Base-by-base conservation (phyloP, 2,888 invertebrate species). In the Torymus texanus region DNA sequence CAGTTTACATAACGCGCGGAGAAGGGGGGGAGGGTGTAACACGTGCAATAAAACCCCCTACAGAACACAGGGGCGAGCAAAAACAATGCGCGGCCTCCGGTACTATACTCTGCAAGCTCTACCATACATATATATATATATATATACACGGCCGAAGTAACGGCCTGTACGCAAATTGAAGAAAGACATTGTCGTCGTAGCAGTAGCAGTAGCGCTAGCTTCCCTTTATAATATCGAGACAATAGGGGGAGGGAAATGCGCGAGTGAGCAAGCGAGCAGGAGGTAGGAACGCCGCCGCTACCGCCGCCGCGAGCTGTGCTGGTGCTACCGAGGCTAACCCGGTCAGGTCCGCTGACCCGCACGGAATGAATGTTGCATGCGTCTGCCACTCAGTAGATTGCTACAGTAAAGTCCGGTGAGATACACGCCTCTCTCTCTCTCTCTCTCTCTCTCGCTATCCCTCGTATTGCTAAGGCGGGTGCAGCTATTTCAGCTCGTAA, bases 351-450 rank as follows among this genome's bases (percentile, higher is more conserved):
- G 78, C 82, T 78, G 74, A 78, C 73, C 74, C 77, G 77, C 75
- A 59, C 82, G 79, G 83, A 82, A 86, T 86, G 86, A 87, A 85
- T 86, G 85, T 85, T 86, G 85, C 85, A 86, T 85, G 86, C 83
- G 62, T 70, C 84, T 83, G 82, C 84, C 85, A 86, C 87, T 88
- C 86, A 85, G 85, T 84, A 86, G 87, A 87, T 88, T 87, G 86
- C 86, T 81, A 76, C 75, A 84, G 85, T 85, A 84, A 86, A 86
- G 84, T 86, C 84, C 80, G 83, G 81, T 80, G 77, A 82, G 82
- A 84, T 85, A 84, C 83, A 81, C 82, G 58, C 68, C 53, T 21
- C 58, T 55, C 50, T 41, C 29, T 29, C 29, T 5, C 29, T 29
- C 29, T 29, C 29, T 29, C 29, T 29, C 29, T 29, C 3, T 29